A percentile compares a stretch with the other conserved stretches of the same genome.
Evolutionary conservation across 23 tunicate species (phyloP).

Genomic region (Botrylloides violaceus): DNA sequence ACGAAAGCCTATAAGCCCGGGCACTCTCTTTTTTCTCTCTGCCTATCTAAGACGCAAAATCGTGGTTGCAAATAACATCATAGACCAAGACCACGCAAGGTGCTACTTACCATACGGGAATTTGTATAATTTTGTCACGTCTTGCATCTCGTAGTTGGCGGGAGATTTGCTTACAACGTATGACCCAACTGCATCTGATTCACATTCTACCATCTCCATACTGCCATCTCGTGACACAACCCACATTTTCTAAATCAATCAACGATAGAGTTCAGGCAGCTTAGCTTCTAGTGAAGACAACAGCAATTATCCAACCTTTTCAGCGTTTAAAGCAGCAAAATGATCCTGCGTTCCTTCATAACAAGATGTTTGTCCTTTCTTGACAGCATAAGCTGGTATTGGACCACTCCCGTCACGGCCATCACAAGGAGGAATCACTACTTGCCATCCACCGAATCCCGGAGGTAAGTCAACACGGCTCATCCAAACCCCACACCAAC

Average conservation of each 20-base stretch:
- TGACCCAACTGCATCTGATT: not conserved
- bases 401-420: not conserved
- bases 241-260: conserved; percentile 9
- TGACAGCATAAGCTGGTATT: conserved; percentile 13
- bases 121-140: conserved; percentile 25
- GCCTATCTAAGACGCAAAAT: too few relatives aligned
- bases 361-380: conserved; percentile 21
- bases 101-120: not conserved
- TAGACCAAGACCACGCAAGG: too few relatives aligned
- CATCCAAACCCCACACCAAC: conserved; percentile 21
- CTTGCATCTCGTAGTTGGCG: conserved; percentile 4
- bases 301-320: conserved; percentile 9
- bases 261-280: too few relatives aligned
- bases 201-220: not conserved
- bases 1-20: too few relatives aligned
- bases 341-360: conserved; percentile 13
- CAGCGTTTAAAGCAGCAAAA: conserved; percentile 6
- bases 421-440: not conserved
- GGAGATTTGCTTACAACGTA: not conserved
- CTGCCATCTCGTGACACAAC: conserved; percentile 18
- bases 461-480: conserved; percentile 29
- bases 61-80: too few relatives aligned
- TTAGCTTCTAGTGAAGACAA: too few relatives aligned
- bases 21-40: too few relatives aligned
- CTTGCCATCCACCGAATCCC: conserved; percentile 34